Percentiles rank a stretch among this genome's conserved stretches.
Evolutionary conservation across 2,113 vertebrate species (phyloP).

Genomic region (Laticauda colubrina): DNA sequence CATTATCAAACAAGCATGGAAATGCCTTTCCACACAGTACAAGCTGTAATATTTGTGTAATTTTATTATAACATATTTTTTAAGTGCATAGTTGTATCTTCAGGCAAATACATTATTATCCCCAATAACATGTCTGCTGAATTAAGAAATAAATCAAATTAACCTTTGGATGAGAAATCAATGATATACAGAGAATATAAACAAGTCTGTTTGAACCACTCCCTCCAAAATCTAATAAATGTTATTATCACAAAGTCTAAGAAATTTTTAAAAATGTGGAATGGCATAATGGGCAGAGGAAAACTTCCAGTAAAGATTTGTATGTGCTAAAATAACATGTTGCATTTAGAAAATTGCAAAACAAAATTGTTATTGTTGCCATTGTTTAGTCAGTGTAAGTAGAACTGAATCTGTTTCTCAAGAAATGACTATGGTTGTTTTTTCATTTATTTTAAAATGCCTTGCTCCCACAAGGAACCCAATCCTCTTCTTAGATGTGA

Average conservation of each 20-base stretch:
- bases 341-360: constrained; percentile 17
- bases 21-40: not conserved
- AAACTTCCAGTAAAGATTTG: constrained; percentile 17
- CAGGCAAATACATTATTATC: constrained; percentile 60
- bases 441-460: constrained; percentile 40
- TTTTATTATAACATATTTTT: constrained; percentile 26
- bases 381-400: not conserved
- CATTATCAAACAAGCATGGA: constrained; percentile 1
- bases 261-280: constrained; percentile 26
- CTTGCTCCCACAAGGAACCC: not conserved
- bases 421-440: constrained; percentile 2
- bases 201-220: constrained; percentile 79
- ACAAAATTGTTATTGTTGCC: not conserved
- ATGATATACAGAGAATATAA: constrained; percentile 81
- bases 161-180: constrained; percentile 81
- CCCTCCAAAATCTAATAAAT: constrained; percentile 25
- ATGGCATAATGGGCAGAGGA: not conserved
- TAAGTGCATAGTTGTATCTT: constrained; percentile 66
- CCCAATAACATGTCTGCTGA: constrained; percentile 52
- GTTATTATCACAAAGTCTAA: constrained; percentile 10
- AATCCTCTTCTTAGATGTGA: not conserved
- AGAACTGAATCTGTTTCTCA: not conserved
- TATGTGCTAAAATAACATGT: not conserved
- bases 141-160: constrained; percentile 71
- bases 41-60: constrained; percentile 33